These are phyloP conservation scores for Euwallacea similis DNA, from an alignment of 1,140 invertebrate genomes.

Conservation along the genomic window DNA sequence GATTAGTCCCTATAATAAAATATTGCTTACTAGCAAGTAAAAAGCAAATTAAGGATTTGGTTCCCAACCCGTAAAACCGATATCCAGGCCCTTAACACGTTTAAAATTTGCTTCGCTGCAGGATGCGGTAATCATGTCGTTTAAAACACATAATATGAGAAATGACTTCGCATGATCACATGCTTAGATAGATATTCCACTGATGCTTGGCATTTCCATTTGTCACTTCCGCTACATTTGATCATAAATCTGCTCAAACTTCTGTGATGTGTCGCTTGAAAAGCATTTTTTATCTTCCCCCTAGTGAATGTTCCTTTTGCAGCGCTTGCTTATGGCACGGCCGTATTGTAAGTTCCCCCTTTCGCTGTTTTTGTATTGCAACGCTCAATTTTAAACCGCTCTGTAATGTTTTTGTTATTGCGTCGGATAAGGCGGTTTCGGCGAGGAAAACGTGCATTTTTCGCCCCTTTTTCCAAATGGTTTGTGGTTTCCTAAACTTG, in stretches of 20 bases:
- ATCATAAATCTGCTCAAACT: constrained; percentile 17
- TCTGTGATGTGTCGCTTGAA: constrained; percentile 11
- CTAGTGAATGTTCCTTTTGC: background rate
- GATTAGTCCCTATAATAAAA: too few species aligned
- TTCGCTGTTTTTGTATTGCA: constrained; percentile 12
- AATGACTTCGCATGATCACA: constrained; percentile 11
- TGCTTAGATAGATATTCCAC: background rate
- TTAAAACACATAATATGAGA: constrained; percentile 7
- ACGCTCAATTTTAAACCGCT: constrained; percentile 12
- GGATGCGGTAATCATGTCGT: background rate
- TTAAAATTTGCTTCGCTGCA: too few species aligned
- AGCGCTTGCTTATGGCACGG: background rate
- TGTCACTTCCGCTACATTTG: constrained; percentile 34
- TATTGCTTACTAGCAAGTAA: too few species aligned
- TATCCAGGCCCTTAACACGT: too few species aligned
- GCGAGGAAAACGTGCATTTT: background rate
- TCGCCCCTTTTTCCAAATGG: background rate
- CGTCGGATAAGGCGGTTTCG: background rate
- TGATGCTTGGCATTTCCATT: constrained; percentile 23
- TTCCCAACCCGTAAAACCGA: too few species aligned
- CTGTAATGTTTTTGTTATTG: constrained; percentile 10
- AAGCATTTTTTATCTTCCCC: constrained; percentile 15
- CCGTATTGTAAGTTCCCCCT: constrained; percentile 7
- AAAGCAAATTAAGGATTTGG: too few species aligned
- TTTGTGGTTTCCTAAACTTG: background rate